Evolutionary conservation across 2,113 vertebrate genomes (phyloP).

Genomic region (Ceratotherium simum): DNA sequence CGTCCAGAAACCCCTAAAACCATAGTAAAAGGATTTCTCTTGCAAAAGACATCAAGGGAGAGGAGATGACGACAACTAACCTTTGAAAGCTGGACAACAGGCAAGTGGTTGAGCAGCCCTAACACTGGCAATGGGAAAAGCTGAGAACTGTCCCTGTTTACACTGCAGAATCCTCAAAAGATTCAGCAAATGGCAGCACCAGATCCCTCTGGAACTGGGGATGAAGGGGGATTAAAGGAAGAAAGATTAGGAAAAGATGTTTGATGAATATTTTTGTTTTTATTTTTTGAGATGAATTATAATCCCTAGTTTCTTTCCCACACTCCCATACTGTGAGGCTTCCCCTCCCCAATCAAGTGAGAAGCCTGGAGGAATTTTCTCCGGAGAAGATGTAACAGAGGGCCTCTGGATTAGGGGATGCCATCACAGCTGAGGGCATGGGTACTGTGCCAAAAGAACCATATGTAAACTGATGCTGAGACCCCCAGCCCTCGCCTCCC

Average conservation of each 20-base stretch:
- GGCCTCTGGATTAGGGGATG: neutral
- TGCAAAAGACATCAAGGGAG: neutral
- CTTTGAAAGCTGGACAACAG: neutral
- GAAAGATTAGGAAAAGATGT: neutral
- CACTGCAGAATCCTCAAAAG: neutral
- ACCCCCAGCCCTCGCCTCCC: neutral
- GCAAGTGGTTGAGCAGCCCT: neutral
- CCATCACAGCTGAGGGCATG: neutral
- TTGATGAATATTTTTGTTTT: neutral
- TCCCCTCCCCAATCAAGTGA: neutral
- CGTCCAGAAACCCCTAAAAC: neutral
- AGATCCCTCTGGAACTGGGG: neutral
- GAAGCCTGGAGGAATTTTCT: neutral
- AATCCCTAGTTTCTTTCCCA: neutral
- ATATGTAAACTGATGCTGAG: neutral
- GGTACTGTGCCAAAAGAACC: neutral
- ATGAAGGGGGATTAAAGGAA: neutral
- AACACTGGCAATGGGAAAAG: neutral
- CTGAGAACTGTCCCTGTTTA: neutral
- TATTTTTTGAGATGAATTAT: constrained; percentile 7
- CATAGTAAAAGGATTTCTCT: neutral
- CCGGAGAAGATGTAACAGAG: neutral
- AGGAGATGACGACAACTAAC: neutral
- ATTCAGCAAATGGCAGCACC: neutral
- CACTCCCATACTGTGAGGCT: neutral